Conservation (phyloP, 2,888 invertebrate species). For the Parthenolecanium corni region DNA sequence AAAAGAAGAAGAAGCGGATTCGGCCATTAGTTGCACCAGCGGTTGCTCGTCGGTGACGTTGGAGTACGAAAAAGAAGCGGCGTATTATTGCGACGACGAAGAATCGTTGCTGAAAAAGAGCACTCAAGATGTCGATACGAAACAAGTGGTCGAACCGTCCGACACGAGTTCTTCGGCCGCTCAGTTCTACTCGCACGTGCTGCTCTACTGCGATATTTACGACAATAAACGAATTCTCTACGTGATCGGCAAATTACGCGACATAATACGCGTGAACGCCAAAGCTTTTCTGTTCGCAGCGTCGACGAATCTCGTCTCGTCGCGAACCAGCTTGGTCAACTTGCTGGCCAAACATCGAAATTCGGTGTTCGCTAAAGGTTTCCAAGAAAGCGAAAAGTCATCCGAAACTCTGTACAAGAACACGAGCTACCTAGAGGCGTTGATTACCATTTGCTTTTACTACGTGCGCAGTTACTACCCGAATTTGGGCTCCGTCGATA, state of each 20-base stretch:
- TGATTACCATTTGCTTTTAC: conserved; percentile 63
- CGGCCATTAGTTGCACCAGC: conserved; percentile 22
- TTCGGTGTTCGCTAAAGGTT: conserved; percentile 60
- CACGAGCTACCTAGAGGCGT: conserved; percentile 68
- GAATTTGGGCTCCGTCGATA: conserved; percentile 53
- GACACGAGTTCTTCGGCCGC: conserved; percentile 13
- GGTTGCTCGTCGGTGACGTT: conserved; percentile 18
- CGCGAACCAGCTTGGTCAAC: conserved; percentile 43
- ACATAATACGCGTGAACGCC: conserved; percentile 57
- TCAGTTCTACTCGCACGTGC: conserved; percentile 62
- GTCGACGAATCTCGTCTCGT: conserved; percentile 52
- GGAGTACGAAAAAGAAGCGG: conserved; percentile 17
- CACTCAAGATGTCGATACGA: conserved; percentile 11
- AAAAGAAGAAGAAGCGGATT: conserved; percentile 23
- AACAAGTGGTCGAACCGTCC: conserved; percentile 15
- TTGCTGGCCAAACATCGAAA: conserved; percentile 63
- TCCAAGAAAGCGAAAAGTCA: conserved; percentile 47
- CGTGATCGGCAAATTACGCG: conserved; percentile 59
- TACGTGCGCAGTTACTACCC: conserved; percentile 69
- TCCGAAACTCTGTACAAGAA: conserved; percentile 39
- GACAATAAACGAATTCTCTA: conserved; percentile 63
- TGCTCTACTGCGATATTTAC: conserved; percentile 67
- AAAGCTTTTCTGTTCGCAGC: conserved; percentile 61
- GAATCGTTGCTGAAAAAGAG: conserved; percentile 4
- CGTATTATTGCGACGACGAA: neutral